Conservation (phyloP, 2,888 invertebrate species). For the Leptinotarsa peninsularis region DNA sequence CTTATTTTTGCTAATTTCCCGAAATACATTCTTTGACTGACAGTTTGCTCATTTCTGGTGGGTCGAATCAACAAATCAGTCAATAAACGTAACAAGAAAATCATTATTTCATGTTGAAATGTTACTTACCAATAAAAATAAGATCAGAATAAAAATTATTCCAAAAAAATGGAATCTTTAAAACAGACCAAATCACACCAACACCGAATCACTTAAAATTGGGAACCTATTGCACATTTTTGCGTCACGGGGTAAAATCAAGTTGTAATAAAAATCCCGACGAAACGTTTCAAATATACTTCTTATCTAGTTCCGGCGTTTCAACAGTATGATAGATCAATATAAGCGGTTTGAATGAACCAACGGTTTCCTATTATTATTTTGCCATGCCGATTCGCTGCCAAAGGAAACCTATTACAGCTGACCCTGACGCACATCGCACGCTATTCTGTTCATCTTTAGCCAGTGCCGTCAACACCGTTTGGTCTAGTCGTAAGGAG, state of each 20-base stretch:
- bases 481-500: slow-evolving; percentile 7
- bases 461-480: slow-evolving; percentile 12
- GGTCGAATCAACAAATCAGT: too few species aligned
- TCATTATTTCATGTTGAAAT: too few species aligned
- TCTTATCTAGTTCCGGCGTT: neutral
- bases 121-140: too few species aligned
- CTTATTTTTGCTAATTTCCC: too few species aligned
- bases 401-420: slow-evolving; percentile 16
- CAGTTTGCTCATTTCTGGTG: too few species aligned
- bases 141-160: too few species aligned
- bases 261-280: neutral
- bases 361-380: slow-evolving; percentile 5
- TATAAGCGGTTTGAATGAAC: neutral
- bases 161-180: too few species aligned
- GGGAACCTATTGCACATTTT: neutral
- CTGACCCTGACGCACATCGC: slow-evolving; percentile 16
- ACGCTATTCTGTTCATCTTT: neutral
- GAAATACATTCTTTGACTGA: too few species aligned
- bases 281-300: neutral
- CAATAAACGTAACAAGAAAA: too few species aligned
- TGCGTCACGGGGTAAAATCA: neutral
- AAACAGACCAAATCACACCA: too few species aligned
- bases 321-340: neutral
- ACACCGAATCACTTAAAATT: too few species aligned
- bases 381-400: slow-evolving; percentile 11